A percentile compares a stretch with the other conserved stretches of the same genome.
These are phyloP conservation scores for Lytechinus pictus DNA, from an alignment of 35 echinoderm and acorn worm genomes.

Conservation along the genomic window DNA sequence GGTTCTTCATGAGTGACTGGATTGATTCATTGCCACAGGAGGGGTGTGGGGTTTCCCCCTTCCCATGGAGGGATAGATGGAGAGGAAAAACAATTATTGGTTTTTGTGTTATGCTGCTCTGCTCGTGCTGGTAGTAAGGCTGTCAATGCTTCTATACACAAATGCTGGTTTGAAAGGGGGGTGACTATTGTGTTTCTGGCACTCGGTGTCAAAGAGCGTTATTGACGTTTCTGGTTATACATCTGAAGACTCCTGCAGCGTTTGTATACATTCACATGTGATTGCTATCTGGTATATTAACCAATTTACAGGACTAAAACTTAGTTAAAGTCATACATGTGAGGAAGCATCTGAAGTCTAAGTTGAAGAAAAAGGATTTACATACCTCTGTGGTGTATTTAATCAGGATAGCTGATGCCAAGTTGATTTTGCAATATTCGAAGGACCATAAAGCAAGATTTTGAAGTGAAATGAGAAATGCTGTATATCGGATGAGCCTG, in stretches of 20 bases:
- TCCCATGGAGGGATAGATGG: background rate
- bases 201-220: background rate
- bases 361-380: background rate
- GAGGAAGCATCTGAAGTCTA: background rate
- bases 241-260: background rate
- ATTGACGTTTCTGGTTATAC: background rate
- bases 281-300: background rate
- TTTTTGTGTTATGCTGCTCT: background rate
- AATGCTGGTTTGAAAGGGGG: background rate
- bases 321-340: background rate
- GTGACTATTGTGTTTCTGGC: conserved; percentile 17
- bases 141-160: background rate
- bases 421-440: background rate
- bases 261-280: background rate
- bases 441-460: background rate
- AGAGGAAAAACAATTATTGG: background rate
- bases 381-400: background rate
- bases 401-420: background rate
- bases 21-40: background rate
- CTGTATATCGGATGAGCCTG: background rate
- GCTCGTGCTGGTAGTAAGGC: background rate
- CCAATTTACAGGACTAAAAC: background rate
- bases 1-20: background rate
- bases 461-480: background rate
- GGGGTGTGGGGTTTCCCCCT: conserved; percentile 12